Evolutionary conservation across 2,113 vertebrate genomes (phyloP), one percentile per base, ranked within the genome.

Genomic region (Heptranchias perlo): DNA sequence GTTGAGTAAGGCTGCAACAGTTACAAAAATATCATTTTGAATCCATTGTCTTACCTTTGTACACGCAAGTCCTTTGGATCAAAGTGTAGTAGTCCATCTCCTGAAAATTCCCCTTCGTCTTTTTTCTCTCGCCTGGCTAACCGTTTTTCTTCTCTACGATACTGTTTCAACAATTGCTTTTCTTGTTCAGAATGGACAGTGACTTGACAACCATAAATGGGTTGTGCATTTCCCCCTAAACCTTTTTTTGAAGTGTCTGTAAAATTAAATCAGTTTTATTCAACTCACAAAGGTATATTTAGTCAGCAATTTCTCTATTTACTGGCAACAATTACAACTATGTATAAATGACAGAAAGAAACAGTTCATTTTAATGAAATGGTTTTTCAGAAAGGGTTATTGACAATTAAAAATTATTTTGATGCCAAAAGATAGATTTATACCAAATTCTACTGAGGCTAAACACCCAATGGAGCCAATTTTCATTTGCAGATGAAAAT

Each of bases 141-240:
- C 69, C 97, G 98, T 97, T 99, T 99, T 97, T 99, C 99, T 97
- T 99, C 99, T 69, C 98, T 98, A 78, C 99, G 99, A 97, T 98
- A 98, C 0, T 98, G 98, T 97, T 99, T 99, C 97, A 99, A 97
- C 98, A 99, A 97, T 97, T 98, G 98, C 94, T 97, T 99, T 97
- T 99, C 99, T 97, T 99, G 98, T 97, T 99, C 99, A 89, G 99
- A 99, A 11, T 99, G 99, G 97, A 99, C 98, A 97, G 98, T 99
- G 96, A 99, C 99, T 98, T 99, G 99, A 97, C 99, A 99, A 52
- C 98, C 98, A 64, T 98, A 99, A 97, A 97, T 97, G 28, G 99
- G 99, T 96, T 98, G 98, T 95, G 96, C 10, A 96, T 97, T 98
- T 96, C 99, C 99, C 14, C 97, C 97, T 64, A 97, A 96, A 96